Base-by-base conservation (phyloP, 92 coral and sea anemone species). In the Isaurus tuberculatus region DNA sequence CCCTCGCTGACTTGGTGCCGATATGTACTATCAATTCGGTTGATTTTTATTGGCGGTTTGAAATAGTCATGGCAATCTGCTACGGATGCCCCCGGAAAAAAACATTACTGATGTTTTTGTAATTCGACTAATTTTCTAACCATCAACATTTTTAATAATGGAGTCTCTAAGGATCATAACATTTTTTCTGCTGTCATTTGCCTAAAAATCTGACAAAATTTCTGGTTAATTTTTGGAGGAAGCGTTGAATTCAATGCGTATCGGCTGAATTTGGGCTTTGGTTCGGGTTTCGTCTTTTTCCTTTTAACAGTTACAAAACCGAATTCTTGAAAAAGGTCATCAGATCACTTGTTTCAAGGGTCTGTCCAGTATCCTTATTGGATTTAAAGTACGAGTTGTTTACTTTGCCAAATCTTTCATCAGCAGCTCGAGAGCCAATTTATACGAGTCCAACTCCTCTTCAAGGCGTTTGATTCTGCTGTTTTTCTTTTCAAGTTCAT, bases 31-130 rank as follows among this genome's bases (percentile, higher is more conserved):
- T 32, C 20, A 81, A 5, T 42, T 81, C 75, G 14, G 5, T 51
- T 51, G 61, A 51, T 13, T 51, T 51, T 8, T 81, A 65, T 20
- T 78, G 65, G 2, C 42, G 66, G 27, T 51, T 61, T 81, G 42
- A 81, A 34, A 20, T 81, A 71, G 31, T 83, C 69, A 46, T 83
- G 43, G 66, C 46, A 67, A 83, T 71, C 86, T 22, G 49, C 70
- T 15, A 68, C 17, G 15, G 65, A 68, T 37, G 80, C 86, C 36
- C 86, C 86, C 53, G 51, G 79, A 20, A 60, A 83, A 71, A 27
- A 60, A 83, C 57, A 57, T 51, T 3, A 64, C 65, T 7, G 79
- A 49, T 43, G 65, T 49, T 48, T 83, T 71, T 3, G 80, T 53
- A 29, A 25, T 65, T 19, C 63, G 33, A 27, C 85, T 80, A 43